A percentile compares a stretch with the other conserved stretches of the same genome.
Evolutionary conservation across 2,888 invertebrate species (phyloP).

Genomic region (Liposcelis brunnea): DNA sequence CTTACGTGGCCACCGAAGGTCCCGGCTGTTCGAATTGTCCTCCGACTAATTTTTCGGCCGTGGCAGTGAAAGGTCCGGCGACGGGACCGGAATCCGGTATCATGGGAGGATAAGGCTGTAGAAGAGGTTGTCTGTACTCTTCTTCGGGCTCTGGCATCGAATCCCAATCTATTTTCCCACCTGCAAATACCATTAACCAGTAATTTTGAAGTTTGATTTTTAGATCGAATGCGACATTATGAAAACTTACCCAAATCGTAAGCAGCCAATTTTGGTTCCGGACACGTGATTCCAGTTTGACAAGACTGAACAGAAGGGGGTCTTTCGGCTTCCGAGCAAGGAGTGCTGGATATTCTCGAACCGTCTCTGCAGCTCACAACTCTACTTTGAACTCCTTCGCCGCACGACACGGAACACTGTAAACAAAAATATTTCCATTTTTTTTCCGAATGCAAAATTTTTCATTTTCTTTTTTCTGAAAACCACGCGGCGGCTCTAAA

Average conservation of each 20-base stretch:
- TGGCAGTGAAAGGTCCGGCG: slow-evolving; percentile 22
- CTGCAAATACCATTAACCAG: slow-evolving; percentile 3
- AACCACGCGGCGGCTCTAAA: too few species aligned
- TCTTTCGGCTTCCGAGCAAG: slow-evolving; percentile 48
- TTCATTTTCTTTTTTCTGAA: too few species aligned
- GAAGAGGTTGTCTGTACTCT: slow-evolving; percentile 35
- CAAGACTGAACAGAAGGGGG: slow-evolving; percentile 56
- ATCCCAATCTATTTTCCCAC: background rate
- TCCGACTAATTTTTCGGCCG: slow-evolving; percentile 50
- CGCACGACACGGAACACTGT: slow-evolving; percentile 88
- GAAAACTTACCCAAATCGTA: slow-evolving; percentile 11
- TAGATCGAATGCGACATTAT: too few species aligned
- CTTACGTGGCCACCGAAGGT: slow-evolving; percentile 67
- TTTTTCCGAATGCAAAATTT: slow-evolving; percentile 5
- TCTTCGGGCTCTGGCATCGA: slow-evolving; percentile 14
- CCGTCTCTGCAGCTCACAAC: slow-evolving; percentile 58
- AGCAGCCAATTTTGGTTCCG: slow-evolving; percentile 24
- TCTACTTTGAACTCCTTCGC: slow-evolving; percentile 68
- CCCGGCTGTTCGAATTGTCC: slow-evolving; percentile 37
- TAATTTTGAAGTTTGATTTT: background rate
- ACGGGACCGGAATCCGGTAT: slow-evolving; percentile 27
- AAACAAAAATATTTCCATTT: slow-evolving; percentile 6
- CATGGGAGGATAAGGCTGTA: slow-evolving; percentile 48
- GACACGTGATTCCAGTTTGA: slow-evolving; percentile 54
- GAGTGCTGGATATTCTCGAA: slow-evolving; percentile 27